These are phyloP conservation scores for Desoria tigrina DNA, from an alignment of 2,888 invertebrate genomes.

Conservation along the genomic window DNA sequence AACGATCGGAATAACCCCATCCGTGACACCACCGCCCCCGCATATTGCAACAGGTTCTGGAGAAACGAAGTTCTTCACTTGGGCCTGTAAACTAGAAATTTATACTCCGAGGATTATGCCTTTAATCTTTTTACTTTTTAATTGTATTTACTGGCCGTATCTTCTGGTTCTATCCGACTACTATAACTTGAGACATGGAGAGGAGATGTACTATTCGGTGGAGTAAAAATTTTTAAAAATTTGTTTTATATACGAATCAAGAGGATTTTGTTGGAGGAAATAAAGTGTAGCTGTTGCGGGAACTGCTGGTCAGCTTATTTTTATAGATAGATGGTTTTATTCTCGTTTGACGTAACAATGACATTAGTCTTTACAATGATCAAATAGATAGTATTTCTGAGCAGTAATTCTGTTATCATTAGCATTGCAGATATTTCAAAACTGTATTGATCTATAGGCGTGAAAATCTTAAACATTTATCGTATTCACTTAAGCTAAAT, in stretches of 20 bases:
- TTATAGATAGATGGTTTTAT: too few relatives aligned
- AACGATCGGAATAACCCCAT: not conserved
- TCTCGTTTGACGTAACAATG: too few relatives aligned
- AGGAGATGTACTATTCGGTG: constrained; percentile 23
- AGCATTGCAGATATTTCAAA: too few relatives aligned
- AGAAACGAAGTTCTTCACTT: constrained; percentile 2
- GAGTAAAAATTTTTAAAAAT: not conserved
- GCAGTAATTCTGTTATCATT: too few relatives aligned
- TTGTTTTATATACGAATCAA: not conserved
- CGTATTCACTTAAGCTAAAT: too few relatives aligned
- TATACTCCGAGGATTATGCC: constrained; percentile 25
- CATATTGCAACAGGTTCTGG: not conserved
- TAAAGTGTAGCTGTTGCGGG: too few relatives aligned
- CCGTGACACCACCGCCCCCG: not conserved
- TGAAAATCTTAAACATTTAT: too few relatives aligned
- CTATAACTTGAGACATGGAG: constrained; percentile 5
- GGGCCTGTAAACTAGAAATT: constrained; percentile 18
- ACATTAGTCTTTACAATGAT: too few relatives aligned
- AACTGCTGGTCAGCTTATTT: too few relatives aligned
- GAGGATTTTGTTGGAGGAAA: too few relatives aligned
- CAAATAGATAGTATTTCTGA: too few relatives aligned
- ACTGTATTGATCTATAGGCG: too few relatives aligned
- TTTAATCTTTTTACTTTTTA: constrained; percentile 6
- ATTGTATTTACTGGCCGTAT: constrained; percentile 19
- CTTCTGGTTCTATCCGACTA: constrained; percentile 21